Evolutionary conservation across 2,797 vertebrate genomes (phyloP).

Genomic region (Molossus molossus): DNA sequence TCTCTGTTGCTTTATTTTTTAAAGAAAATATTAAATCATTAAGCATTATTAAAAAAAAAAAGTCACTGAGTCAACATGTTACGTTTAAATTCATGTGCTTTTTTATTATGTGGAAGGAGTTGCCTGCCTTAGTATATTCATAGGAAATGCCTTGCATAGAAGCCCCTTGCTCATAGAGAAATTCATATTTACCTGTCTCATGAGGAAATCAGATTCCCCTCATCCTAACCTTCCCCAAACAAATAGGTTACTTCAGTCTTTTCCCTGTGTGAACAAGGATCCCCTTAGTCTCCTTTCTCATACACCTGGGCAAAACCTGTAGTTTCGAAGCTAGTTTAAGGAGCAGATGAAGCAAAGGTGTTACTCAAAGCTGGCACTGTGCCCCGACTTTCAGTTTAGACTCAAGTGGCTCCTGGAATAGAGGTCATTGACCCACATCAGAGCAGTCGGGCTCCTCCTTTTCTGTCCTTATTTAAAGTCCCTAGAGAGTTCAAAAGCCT

Average conservation of each 20-base stretch:
- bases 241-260: not conserved
- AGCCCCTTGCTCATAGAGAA: not conserved
- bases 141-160: not conserved
- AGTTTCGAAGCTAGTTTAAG: not conserved
- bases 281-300: not conserved
- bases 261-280: not conserved
- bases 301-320: not conserved
- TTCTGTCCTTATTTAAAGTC: not conserved
- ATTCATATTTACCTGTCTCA: not conserved
- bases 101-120: not conserved
- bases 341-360: not conserved
- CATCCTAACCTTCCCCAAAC: not conserved
- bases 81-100: not conserved
- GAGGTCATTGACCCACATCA: not conserved
- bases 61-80: not conserved
- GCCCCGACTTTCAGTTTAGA: not conserved
- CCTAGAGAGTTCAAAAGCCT: not conserved
- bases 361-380: not conserved
- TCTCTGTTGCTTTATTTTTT: not conserved
- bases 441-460: not conserved
- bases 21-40: not conserved
- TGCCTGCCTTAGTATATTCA: not conserved
- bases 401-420: not conserved
- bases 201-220: not conserved
- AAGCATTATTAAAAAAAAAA: not conserved